phyloP scores from a whole-genome alignment of 2,888 invertebrate genomes.

The Stenodema calcarata region DNA sequence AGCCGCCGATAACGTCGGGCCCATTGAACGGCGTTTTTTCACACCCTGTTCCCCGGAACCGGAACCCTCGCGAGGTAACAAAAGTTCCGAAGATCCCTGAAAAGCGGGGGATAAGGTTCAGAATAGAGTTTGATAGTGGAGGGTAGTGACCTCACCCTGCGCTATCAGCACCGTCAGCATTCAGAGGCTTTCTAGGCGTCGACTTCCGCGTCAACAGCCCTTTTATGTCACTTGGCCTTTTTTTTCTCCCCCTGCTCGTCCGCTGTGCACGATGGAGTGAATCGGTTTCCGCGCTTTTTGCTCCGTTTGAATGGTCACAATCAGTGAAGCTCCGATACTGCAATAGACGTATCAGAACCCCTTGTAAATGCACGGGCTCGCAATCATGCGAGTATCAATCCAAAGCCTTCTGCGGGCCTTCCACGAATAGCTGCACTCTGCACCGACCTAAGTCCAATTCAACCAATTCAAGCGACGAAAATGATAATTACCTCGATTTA shows the following conservation, averaged over 20 bases:
- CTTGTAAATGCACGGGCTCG: too few species aligned
- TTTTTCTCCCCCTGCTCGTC: neutral
- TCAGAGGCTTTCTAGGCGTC: neutral
- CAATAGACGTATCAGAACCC: neutral
- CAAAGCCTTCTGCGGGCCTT: too few species aligned
- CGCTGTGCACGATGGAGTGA: neutral
- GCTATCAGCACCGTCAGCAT: neutral
- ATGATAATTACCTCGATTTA: too few species aligned
- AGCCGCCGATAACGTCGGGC: neutral
- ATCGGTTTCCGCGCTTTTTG: neutral
- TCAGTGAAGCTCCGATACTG: neutral
- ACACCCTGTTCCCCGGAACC: neutral
- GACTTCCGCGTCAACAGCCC: neutral
- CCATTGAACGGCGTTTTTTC: neutral
- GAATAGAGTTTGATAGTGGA: neutral
- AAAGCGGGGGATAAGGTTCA: neutral
- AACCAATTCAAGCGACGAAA: too few species aligned
- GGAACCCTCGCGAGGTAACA: neutral
- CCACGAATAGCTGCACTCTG: too few species aligned
- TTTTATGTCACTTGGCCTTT: neutral
- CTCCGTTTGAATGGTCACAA: neutral
- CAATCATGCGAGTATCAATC: too few species aligned
- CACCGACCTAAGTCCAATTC: too few species aligned
- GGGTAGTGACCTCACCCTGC: neutral
- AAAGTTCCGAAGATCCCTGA: neutral